phyloP scores from a whole-genome alignment of 2,888 invertebrate genomes.

The Parapristionchus giblindavisi region DNA sequence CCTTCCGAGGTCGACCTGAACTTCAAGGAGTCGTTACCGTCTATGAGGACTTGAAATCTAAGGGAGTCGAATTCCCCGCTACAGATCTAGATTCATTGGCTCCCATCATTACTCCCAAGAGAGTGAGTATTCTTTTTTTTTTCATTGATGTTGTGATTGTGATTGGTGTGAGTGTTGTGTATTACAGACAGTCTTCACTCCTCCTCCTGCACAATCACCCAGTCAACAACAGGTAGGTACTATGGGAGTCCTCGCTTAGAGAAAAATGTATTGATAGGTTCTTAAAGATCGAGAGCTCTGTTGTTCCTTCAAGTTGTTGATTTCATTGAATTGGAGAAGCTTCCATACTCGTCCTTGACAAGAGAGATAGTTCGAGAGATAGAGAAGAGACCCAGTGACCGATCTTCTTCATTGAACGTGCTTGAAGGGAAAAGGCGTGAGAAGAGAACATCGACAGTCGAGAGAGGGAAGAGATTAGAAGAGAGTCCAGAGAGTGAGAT shows the following conservation, averaged over 20 bases:
- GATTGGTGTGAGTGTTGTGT: slow-evolving; percentile 43
- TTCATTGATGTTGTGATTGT: not conserved
- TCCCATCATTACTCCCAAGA: slow-evolving; percentile 67
- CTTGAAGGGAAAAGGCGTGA: slow-evolving; percentile 26
- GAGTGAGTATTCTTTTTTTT: slow-evolving; percentile 48
- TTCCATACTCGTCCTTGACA: too few species aligned
- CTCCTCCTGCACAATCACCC: slow-evolving; percentile 38
- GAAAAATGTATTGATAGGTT: not conserved
- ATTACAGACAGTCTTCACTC: slow-evolving; percentile 52
- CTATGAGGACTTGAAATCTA: slow-evolving; percentile 90
- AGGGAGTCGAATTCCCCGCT: slow-evolving; percentile 97
- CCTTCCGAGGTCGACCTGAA: slow-evolving; percentile 90
- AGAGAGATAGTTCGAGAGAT: too few species aligned
- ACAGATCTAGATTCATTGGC: slow-evolving; percentile 75
- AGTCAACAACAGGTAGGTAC: not conserved
- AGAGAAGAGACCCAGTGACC: too few species aligned
- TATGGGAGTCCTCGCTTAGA: not conserved
- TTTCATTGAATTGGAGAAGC: too few species aligned
- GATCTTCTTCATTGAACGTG: slow-evolving; percentile 24
- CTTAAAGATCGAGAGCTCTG: too few species aligned
- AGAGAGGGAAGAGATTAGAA: slow-evolving; percentile 14
- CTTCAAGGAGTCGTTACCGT: slow-evolving; percentile 89
- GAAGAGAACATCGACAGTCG: not conserved
- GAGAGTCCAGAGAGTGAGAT: not conserved
- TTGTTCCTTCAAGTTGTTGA: too few species aligned